Base-by-base conservation (phyloP, 2,888 invertebrate species). In the Caenorhabditis auriculariae region DNA sequence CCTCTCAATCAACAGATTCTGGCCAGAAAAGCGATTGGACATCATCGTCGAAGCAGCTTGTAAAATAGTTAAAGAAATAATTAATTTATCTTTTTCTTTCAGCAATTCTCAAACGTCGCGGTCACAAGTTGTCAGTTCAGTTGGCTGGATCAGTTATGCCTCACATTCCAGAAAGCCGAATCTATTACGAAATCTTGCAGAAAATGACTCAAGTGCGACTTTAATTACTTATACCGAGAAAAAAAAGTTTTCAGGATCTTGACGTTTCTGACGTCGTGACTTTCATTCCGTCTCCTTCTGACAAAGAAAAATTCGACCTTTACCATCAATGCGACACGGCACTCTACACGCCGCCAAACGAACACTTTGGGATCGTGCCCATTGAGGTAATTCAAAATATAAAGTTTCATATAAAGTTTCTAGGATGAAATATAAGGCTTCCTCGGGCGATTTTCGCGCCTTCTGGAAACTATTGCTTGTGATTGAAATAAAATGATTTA, bases 351-450 rank as follows among this genome's bases (percentile, higher is more conserved):
- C 98, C 98, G 1, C 88, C 89, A 2, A 91, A 91, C 82, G 98
- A 99, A 83, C 98, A 99, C 84, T 98, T 98, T 85, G 98, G 98
- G 5, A 99, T 98, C 75, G 98, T 98, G 9, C 98, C 98, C 0
- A 85, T 99, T 53, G 98, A 99, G 38, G 58, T 58, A 35, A 27
- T 48, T 37, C 6, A 15, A n/a, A 26, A 46, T 28, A 12, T 28
- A 28, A 46, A 12, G n/a, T n/a, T n/a, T n/a, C n/a, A n/a, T n/a
- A n/a, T n/a, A n/a, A n/a, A n/a, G n/a, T n/a, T n/a, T n/a, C n/a
- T n/a, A n/a, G n/a, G n/a, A n/a, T n/a, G n/a, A n/a, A n/a, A n/a
- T n/a, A n/a, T n/a, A n/a, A n/a, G n/a, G n/a, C n/a, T n/a, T n/a
- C n/a, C n/a, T n/a, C n/a, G n/a, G n/a, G n/a, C n/a, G n/a, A n/a